Evolutionary conservation across 2,888 invertebrate species (phyloP), one percentile per base, ranked within the genome.

Genomic region (Craniophora ligustri): DNA sequence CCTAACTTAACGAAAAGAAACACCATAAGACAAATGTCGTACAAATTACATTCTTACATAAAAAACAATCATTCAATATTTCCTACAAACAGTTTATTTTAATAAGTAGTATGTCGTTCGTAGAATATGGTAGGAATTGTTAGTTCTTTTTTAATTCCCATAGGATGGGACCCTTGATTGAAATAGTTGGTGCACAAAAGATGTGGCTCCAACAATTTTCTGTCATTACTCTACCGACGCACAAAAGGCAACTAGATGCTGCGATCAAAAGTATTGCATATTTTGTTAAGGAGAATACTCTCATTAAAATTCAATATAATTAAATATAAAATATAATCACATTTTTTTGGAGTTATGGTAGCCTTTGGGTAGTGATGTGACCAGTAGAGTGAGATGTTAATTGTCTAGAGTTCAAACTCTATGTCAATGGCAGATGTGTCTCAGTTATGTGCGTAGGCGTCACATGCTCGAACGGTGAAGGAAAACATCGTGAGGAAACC

Each of bases 181-280:
- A 78, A 84, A 86, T 86, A 88, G 86, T 87, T 85, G 73, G 75
- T 67, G 66, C 66, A 86, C 85, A 87, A 87, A 84, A 79, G 78
- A 82, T 26, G 18, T 68, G 72, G 56, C 67, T 69, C 77, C 75
- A 78, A 82, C 85, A 87, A 88, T 89, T 86, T 88, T 84, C 86
- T 84, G 85, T 87, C 86, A 89, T 89, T 88, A 88, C 78, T 74
- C 73, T 72, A 72, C 62, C 65, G 67, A 75, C 28, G 81, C 65
- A 88, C 87, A 88, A 88, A 87, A 82, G 85, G 74, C 73, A 71
- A 74, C 65, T 76, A 78, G 79, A 72, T 61, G 65, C 51, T 54
- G 71, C 67, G 76, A 78, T 82, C 76, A 78, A 78, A 78, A 73
- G 66, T 65, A 65, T 71, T 61, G 74, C 76, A 68, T 70, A 75